Base-by-base conservation (phyloP, 2,888 invertebrate genomes). In the Heteromurus nitidus region DNA sequence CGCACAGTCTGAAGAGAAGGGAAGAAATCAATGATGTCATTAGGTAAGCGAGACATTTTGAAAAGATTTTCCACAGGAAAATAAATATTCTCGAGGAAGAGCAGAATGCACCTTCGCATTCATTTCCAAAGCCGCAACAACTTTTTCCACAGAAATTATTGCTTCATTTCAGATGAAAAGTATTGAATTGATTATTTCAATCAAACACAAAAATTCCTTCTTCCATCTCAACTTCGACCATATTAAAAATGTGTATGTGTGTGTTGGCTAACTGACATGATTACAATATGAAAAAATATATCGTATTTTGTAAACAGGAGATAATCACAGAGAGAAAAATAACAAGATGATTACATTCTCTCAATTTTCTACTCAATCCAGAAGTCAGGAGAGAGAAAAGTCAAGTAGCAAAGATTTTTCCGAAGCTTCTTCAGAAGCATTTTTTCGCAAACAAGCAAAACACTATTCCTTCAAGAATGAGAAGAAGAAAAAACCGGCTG, bases 401-500 rank as follows among this genome's bases (percentile, higher is more conserved):
- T 26, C 16, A 28, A 64, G 31, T 42, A 36, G 22, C n/a, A n/a
- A n/a, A n/a, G 11, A 16, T 47, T 47, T 47, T 47, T 3, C 28
- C 28, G n/a, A n/a, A 68, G 74, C 74, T 74, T 20, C 65, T 74
- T 60, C 58, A 74, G 74, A 36, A 74, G 74, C 74, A n/a, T 30
- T 36, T 65, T n/a, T 18, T 42, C 53, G 22, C 22, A 18, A 9
- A 20, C 20, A 47, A 3, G 7, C 5, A 5, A 5, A 50, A 18
- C 18, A 5, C 50, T 50, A 11, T 50, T 50, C 22, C 69, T 42
- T 36, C 20, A 36, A 9, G 2, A 42, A 28, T 58, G 20, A 42
- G 26, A 60, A 55, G 18, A 7, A 5, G 53, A 30, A 73, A 73
- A 73, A 74, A 74, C 31, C 65, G 65, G 74, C 64, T 31, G 74